Conservation (phyloP, 2,888 invertebrate genomes). For the Agrotis clavis region DNA sequence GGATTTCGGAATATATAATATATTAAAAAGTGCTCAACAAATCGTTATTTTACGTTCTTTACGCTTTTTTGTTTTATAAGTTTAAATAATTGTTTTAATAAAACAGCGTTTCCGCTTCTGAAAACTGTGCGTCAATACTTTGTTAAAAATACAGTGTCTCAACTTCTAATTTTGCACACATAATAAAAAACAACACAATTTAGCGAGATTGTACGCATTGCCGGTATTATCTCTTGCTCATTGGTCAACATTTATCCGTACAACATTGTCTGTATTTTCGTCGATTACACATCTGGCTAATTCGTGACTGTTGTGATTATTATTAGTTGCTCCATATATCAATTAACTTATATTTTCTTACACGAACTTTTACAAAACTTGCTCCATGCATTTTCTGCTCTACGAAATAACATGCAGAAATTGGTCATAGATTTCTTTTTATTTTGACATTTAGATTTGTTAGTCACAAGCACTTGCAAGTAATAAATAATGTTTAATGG, state of each 20-base stretch:
- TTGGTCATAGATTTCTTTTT: slow-evolving; percentile 36
- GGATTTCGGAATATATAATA: background rate
- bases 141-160: background rate
- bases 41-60: background rate
- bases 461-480: slow-evolving; percentile 9
- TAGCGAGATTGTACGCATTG: slow-evolving; percentile 2
- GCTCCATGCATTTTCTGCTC: slow-evolving; percentile 28
- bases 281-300: slow-evolving; percentile 48
- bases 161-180: background rate
- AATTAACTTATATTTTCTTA: slow-evolving; percentile 38
- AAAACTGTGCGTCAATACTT: background rate
- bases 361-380: slow-evolving; percentile 28
- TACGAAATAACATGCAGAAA: slow-evolving; percentile 19
- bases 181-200: slow-evolving; percentile 2
- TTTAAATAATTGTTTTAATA: too few relatives aligned
- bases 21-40: background rate
- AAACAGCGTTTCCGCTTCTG: background rate
- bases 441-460: slow-evolving; percentile 29
- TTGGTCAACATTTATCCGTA: slow-evolving; percentile 19
- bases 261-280: slow-evolving; percentile 49
- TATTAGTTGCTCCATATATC: slow-evolving; percentile 49
- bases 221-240: slow-evolving; percentile 28
- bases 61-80: background rate
- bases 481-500: slow-evolving; percentile 20
- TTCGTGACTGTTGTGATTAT: slow-evolving; percentile 46